Percentiles rank a stretch among this genome's conserved stretches.
Evolutionary conservation across 2,113 vertebrate genomes (phyloP).

Genomic region (Embiotoca jacksoni): DNA sequence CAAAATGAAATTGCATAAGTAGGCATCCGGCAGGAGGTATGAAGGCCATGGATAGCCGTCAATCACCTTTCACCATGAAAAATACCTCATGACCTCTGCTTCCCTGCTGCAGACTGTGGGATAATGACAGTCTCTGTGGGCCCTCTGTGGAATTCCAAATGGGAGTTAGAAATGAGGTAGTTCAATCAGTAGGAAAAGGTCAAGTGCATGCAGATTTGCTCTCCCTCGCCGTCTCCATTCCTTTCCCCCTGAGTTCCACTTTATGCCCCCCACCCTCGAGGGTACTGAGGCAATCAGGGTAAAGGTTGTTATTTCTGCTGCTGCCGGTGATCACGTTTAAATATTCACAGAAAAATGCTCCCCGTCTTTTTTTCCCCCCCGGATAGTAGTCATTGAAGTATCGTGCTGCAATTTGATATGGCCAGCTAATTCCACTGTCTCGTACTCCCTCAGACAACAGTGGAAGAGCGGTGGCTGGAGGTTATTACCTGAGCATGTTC

Average conservation of each 20-base stretch:
- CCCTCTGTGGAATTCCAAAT: constrained; percentile 79
- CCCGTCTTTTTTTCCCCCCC: neutral
- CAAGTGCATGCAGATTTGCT: constrained; percentile 80
- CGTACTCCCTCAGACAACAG: constrained; percentile 53
- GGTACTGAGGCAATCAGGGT: constrained; percentile 74
- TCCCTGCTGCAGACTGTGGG: constrained; percentile 63
- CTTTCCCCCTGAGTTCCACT: constrained; percentile 56
- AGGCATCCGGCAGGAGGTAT: constrained; percentile 37
- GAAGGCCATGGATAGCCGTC: constrained; percentile 59
- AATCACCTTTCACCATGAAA: constrained; percentile 73
- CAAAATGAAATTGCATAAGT: constrained; percentile 59
- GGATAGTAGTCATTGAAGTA: constrained; percentile 41
- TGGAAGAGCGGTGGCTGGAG: constrained; percentile 52
- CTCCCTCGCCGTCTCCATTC: constrained; percentile 44
- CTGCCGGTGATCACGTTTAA: constrained; percentile 73
- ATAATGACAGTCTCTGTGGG: constrained; percentile 76
- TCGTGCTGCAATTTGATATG: constrained; percentile 62
- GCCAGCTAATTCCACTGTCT: constrained; percentile 64
- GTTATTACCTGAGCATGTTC: constrained; percentile 74
- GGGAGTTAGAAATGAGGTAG: constrained; percentile 72
- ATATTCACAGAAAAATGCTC: constrained; percentile 72
- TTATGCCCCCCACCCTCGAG: constrained; percentile 52
- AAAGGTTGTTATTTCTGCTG: constrained; percentile 77
- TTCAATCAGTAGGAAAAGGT: constrained; percentile 84
- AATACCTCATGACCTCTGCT: constrained; percentile 71